These are phyloP conservation scores for Agelastica alni DNA, from an alignment of 2,888 invertebrate genomes.

Conservation along the genomic window DNA sequence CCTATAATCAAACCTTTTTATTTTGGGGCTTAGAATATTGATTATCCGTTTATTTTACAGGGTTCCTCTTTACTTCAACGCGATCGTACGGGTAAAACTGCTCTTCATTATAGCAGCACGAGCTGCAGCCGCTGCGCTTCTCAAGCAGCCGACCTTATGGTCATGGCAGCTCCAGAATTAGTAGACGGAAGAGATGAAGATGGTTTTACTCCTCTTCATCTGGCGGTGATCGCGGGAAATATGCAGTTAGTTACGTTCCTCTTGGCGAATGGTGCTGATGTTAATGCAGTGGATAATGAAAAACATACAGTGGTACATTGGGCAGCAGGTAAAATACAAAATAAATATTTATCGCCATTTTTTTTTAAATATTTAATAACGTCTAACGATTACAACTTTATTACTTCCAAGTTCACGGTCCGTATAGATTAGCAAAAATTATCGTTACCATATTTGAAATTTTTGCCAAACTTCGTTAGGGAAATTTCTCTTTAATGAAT, in stretches of 20 bases:
- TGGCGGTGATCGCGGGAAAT: constrained; percentile 94
- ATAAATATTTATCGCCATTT: no score
- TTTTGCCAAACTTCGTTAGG: background rate
- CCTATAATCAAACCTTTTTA: no score
- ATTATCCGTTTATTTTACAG: constrained; percentile 56
- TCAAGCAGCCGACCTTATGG: constrained; percentile 69
- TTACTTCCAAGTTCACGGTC: no score
- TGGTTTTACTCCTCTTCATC: constrained; percentile 92
- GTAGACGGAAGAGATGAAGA: constrained; percentile 87
- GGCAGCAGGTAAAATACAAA: constrained; percentile 93
- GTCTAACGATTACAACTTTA: no score
- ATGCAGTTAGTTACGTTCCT: constrained; percentile 83
- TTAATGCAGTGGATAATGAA: constrained; percentile 89
- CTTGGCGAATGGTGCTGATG: constrained; percentile 85
- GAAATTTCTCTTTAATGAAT: background rate
- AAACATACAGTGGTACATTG: constrained; percentile 96
- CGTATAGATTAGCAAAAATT: no score
- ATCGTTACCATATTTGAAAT: no score
- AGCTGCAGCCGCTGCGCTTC: constrained; percentile 60
- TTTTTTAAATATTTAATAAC: no score
- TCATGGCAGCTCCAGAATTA: constrained; percentile 85
- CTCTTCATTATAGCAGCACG: constrained; percentile 86
- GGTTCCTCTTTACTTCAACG: constrained; percentile 68
- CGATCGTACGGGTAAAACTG: constrained; percentile 83
- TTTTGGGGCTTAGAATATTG: no score